Conservation (phyloP, 2,888 invertebrate species). For the Phalangium opilio region DNA sequence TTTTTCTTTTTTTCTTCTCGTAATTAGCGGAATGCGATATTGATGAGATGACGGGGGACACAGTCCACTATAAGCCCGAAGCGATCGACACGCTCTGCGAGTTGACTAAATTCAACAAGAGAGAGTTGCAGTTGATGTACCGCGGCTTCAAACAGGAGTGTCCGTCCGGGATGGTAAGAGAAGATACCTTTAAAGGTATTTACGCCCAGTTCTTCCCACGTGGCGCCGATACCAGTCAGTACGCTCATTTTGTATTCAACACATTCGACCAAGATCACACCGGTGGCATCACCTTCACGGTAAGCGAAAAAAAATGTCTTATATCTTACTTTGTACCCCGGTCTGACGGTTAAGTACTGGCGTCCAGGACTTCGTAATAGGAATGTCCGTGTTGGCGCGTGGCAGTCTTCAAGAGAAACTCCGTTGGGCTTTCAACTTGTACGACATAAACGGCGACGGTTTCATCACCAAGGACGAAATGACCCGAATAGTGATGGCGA, state of each 20-base stretch:
- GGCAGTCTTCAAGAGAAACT: constrained; percentile 36
- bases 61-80: constrained; percentile 24
- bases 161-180: constrained; percentile 36
- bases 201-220: constrained; percentile 40
- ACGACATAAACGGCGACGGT: constrained; percentile 38
- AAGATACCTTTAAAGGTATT: constrained; percentile 38
- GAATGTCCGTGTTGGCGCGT: constrained; percentile 35
- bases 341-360: too few species aligned
- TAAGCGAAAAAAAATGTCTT: constrained; percentile 39
- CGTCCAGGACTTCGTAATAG: constrained; percentile 36
- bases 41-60: too few species aligned
- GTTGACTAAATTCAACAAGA: constrained; percentile 34
- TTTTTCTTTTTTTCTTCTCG: too few species aligned
- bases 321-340: too few species aligned
- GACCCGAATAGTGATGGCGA: constrained; percentile 34
- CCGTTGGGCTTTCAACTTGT: constrained; percentile 41
- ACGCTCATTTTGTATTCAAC: constrained; percentile 83
- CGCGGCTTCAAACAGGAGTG: constrained; percentile 38
- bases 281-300: constrained; percentile 78
- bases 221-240: constrained; percentile 59
- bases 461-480: constrained; percentile 38
- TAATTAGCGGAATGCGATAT: too few species aligned
- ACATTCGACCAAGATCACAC: constrained; percentile 66
- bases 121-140: constrained; percentile 37
- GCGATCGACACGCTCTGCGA: constrained; percentile 33